Percentiles rank a stretch among this genome's conserved stretches.
Conservation (phyloP, 2,797 vertebrate genomes). For the Brotogeris chrysoptera region DNA sequence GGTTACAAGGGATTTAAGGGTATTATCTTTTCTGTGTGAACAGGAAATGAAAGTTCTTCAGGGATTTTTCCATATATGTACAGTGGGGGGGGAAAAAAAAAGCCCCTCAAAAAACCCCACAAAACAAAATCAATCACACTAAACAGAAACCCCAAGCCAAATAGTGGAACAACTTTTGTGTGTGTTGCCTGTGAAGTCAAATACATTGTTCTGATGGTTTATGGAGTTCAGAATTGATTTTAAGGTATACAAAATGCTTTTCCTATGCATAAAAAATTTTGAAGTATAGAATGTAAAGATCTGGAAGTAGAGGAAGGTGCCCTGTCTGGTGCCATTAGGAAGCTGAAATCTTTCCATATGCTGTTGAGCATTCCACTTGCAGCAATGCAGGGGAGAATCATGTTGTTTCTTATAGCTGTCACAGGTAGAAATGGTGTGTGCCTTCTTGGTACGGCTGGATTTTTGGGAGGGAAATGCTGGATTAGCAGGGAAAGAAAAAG, state of each 20-base stretch:
- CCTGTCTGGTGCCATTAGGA: not conserved
- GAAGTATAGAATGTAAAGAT: not conserved
- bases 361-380: not conserved
- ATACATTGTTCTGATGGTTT: not conserved
- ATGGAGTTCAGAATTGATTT: not conserved
- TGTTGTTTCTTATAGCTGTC: not conserved
- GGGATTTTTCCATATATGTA: not conserved
- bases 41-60: not conserved
- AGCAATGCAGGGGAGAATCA: not conserved
- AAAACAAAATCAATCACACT: not conserved
- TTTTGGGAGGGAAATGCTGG: not conserved
- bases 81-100: too few species aligned
- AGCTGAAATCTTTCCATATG: not conserved
- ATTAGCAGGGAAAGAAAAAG: not conserved
- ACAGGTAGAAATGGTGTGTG: not conserved
- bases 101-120: too few species aligned
- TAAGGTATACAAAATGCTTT: not conserved
- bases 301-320: not conserved
- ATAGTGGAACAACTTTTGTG: not conserved
- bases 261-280: not conserved
- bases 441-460: not conserved
- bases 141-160: not conserved
- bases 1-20: slow-evolving; percentile 49
- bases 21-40: slow-evolving; percentile 48
- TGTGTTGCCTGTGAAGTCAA: not conserved